Evolutionary conservation across 2,113 vertebrate species (phyloP).

Genomic region (Neotragus pygmaeus): DNA sequence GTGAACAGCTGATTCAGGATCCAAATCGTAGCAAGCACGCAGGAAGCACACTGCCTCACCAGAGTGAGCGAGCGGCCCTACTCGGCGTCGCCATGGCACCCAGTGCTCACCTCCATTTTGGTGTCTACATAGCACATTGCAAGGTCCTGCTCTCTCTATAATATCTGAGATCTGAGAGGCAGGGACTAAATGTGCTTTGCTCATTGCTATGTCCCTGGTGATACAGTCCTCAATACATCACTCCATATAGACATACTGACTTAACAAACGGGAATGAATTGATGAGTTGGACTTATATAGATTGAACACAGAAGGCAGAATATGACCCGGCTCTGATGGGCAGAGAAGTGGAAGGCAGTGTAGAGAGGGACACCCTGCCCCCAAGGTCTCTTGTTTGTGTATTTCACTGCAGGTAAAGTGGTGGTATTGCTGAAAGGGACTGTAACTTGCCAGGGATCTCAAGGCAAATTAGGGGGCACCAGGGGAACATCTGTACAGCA

Average conservation of each 20-base stretch:
- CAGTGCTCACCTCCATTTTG: neutral
- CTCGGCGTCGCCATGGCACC: fast-evolving
- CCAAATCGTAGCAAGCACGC: neutral
- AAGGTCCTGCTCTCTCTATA: neutral
- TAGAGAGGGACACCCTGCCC: neutral
- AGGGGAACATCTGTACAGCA: slow-evolving; percentile 64
- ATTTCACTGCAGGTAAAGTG: neutral
- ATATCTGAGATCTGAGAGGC: neutral
- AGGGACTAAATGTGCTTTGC: neutral
- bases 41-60: neutral
- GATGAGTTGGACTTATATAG: neutral
- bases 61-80: neutral
- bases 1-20: neutral
- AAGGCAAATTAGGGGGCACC: slow-evolving; percentile 54
- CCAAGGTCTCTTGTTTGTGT: neutral
- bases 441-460: neutral
- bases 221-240: neutral
- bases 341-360: neutral
- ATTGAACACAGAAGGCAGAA: neutral
- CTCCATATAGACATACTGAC: neutral
- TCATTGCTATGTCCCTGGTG: neutral
- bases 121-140: neutral
- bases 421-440: neutral
- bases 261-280: neutral
- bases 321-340: neutral